A percentile compares a stretch with the other conserved stretches of the same genome.
Evolutionary conservation across 2,113 vertebrate genomes (phyloP).

Genomic region (Ondatra zibethicus): DNA sequence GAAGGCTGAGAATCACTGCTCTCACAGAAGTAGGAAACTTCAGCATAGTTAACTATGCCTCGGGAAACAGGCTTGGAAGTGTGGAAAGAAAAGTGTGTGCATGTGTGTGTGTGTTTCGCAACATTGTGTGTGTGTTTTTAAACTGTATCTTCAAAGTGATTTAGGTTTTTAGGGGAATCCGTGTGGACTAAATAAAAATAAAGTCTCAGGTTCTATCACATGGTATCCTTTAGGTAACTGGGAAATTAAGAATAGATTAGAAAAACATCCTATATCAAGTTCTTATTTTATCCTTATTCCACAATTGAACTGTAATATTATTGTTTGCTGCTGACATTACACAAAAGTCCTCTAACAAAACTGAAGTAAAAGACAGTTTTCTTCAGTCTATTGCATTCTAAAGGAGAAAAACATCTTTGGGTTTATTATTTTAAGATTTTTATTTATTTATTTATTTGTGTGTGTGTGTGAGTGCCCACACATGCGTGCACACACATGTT

Average conservation of each 20-base stretch:
- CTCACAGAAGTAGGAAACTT: background rate
- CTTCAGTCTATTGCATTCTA: slow-evolving; percentile 25
- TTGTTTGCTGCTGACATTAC: background rate
- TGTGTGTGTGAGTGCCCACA: background rate
- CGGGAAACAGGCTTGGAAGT: slow-evolving; percentile 15
- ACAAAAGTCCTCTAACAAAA: background rate
- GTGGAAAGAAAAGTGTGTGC: background rate
- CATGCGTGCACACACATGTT: background rate
- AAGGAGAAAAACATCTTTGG: background rate
- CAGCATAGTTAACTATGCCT: background rate
- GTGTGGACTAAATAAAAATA: slow-evolving; percentile 40
- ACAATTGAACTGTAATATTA: background rate
- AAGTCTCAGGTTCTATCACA: slow-evolving; percentile 41
- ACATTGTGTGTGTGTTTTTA: background rate
- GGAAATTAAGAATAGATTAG: slow-evolving; percentile 51
- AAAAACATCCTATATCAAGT: slow-evolving; percentile 53
- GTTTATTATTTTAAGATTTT: background rate
- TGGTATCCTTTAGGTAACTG: slow-evolving; percentile 50
- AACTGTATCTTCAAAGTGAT: slow-evolving; percentile 25
- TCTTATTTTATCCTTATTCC: slow-evolving; percentile 39
- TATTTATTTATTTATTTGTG: background rate
- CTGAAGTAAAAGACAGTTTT: slow-evolving; percentile 22
- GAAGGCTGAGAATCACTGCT: background rate
- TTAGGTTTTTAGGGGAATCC: slow-evolving; percentile 48
- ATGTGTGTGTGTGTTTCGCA: background rate